A percentile compares a stretch with the other conserved stretches of the same genome.
Evolutionary conservation across 2,888 invertebrate species (phyloP).

Genomic region (Thysanoteuthis rhombus): DNA sequence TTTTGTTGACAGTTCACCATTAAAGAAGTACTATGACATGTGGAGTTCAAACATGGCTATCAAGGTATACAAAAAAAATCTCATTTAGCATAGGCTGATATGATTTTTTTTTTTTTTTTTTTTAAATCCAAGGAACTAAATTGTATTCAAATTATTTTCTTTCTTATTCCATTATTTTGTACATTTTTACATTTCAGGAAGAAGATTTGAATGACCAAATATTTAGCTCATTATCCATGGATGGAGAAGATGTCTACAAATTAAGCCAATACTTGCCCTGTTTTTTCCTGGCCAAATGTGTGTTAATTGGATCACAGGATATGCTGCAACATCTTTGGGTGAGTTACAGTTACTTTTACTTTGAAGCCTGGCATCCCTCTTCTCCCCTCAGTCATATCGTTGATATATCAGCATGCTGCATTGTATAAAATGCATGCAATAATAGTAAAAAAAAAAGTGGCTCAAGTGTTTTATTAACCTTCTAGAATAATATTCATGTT

Average conservation of each 20-base stretch:
- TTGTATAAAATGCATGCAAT: too few species aligned
- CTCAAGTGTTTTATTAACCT: too few species aligned
- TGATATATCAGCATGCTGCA: background rate
- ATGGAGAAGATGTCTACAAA: slow-evolving; percentile 60
- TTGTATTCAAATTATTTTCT: background rate
- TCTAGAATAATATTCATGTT: too few species aligned
- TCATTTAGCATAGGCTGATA: too few species aligned
- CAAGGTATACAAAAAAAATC: slow-evolving; percentile 31
- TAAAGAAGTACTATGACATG: slow-evolving; percentile 19
- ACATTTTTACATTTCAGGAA: slow-evolving; percentile 36
- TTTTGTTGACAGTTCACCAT: slow-evolving; percentile 45
- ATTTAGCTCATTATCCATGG: slow-evolving; percentile 49
- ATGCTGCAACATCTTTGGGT: slow-evolving; percentile 51
- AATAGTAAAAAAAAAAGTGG: too few species aligned
- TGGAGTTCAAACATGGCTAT: background rate
- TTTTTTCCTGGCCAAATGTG: slow-evolving; percentile 62
- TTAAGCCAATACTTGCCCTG: slow-evolving; percentile 69
- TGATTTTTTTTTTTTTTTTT: too few species aligned
- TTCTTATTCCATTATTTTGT: background rate
- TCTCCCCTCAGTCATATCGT: background rate
- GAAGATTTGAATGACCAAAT: slow-evolving; percentile 37
- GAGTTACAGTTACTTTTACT: background rate
- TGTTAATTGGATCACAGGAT: slow-evolving; percentile 51
- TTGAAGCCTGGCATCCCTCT: background rate
- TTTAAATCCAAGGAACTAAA: background rate